Evolutionary conservation across 2,888 invertebrate species (phyloP), one percentile per base, ranked within the genome.

Genomic region (Rotaria sp.): DNA sequence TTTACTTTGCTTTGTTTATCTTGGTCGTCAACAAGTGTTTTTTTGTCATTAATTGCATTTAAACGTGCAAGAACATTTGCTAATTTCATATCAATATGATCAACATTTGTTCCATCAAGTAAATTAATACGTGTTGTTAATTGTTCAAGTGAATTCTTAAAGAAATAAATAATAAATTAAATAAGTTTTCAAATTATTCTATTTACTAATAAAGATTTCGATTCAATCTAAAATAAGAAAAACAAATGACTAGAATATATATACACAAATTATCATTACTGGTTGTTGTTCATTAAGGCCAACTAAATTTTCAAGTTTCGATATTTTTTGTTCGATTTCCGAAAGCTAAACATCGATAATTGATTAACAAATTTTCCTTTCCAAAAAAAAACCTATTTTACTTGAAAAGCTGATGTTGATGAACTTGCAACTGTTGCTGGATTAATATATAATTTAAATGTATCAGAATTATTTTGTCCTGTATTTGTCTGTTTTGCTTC

Each of bases 1-100:
- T n/a, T 45, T 80, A 80, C 80, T 45, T 80, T 80, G 45, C 80
- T 80, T 45, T 80, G 80, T 80, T 80, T 80, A 45, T 80, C 45
- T 80, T 80, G 80, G 45, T 80, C 80, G n/a, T 80, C 80, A 45
- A 80, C 80, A 45, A 45, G 13, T n/a, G 80, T 15, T 45, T 80
- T 80, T 45, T 80, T 80, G 11, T 80, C 80, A 45, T 80, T 80
- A 26, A 80, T 45, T 5, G 80, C 5, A 80, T 80, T 80, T 45
- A 80, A 45, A 80, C 45, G 80, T 5, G 80, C 1, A n/a, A 80
- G 45, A 80, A 80, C 45, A 80, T 80, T 80, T 3, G 80, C 24
- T 80, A 80, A 15, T 80, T 80, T 80, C n/a, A 45, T 15, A 80
- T 80, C 80, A 45, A 80, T 41, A 45, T 45, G n/a, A 41, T 80